Evolutionary conservation across 2,888 invertebrate genomes (phyloP).

Genomic region (Troilus luridus): DNA sequence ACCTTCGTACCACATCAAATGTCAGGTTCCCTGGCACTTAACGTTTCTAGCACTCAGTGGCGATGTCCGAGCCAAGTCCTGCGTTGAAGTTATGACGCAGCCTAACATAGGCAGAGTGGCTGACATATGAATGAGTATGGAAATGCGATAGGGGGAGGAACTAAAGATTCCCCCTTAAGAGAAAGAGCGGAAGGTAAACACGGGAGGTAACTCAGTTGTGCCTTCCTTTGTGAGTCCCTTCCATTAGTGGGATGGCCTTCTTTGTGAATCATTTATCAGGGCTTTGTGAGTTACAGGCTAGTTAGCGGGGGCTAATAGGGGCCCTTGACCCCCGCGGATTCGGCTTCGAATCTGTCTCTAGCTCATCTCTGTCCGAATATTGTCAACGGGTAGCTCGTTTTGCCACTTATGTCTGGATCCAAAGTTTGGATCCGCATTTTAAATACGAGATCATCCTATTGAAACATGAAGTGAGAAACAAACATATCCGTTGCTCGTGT

Average conservation of each 20-base stretch:
- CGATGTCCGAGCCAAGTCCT: background rate
- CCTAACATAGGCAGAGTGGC: background rate
- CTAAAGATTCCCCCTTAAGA: slow-evolving; percentile 34
- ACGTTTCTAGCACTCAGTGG: background rate
- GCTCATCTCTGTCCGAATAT: background rate
- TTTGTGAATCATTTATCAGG: slow-evolving; percentile 56
- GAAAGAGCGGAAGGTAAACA: slow-evolving; percentile 55
- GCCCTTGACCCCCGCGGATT: slow-evolving; percentile 25
- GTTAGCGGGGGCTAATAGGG: slow-evolving; percentile 53
- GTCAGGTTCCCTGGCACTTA: background rate
- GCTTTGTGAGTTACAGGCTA: slow-evolving; percentile 49
- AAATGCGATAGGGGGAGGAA: slow-evolving; percentile 22
- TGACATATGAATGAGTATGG: slow-evolving; percentile 37
- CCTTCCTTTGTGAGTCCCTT: slow-evolving; percentile 47
- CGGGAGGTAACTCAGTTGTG: slow-evolving; percentile 54
- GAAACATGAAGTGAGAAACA: too few species aligned
- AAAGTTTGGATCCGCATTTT: too few species aligned
- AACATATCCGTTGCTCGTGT: too few species aligned
- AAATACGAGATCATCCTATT: too few species aligned
- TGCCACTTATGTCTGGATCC: too few species aligned
- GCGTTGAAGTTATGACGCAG: background rate
- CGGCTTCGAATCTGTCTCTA: background rate
- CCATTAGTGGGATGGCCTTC: slow-evolving; percentile 50
- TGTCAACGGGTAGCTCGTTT: too few species aligned
- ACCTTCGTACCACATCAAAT: background rate